Base-by-base conservation (phyloP, 2,888 invertebrate genomes). In the Patella ulyssiponensis region DNA sequence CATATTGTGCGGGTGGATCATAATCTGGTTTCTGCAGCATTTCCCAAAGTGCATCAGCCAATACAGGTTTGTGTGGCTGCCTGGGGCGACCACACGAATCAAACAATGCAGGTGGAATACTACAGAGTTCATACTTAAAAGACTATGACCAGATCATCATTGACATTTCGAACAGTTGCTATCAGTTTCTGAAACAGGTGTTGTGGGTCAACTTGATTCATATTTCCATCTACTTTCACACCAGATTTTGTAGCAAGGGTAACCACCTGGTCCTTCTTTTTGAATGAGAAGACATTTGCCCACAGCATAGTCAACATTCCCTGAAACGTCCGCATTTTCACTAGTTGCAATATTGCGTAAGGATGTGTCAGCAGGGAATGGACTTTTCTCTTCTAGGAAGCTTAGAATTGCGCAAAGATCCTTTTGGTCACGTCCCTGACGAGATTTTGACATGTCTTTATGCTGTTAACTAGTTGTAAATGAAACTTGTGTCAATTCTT, bases 311-410 rank as follows among this genome's bases (percentile, higher is more conserved):
- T 85, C 80, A 9, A 77, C 82, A 83, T 85, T 84, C 1, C 84
- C 80, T 2, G 69, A 58, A 9, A 71, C 73, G 17, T 81, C 82
- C 14, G 82, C 86, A 73, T 52, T 52, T 9, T 77, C 80, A 27
- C 86, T 85, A 58, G 80, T 85, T 72, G 80, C 81, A 53, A 87
- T 81, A 74, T 82, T 87, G 52, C 81, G 73, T 2, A 87, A 73
- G 14, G 17, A 51, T 64, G 56, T 12, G 14, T 80, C 82, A 51
- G 76, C 78, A 44, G 17, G 14, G 56, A 87, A 85, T 17, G 84
- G 86, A 72, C 76, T 82, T 58, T 77, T 79, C 0, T 81, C 80
- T n/a, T 71, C 23, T 1, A 85, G 58, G 71, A 79, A 82, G 1
- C 52, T 3, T 1, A 82, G n/a, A 27, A 85, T n/a, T 14, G 56